Conservation (phyloP, 2,113 vertebrate genomes). For the Caranx ignobilis region DNA sequence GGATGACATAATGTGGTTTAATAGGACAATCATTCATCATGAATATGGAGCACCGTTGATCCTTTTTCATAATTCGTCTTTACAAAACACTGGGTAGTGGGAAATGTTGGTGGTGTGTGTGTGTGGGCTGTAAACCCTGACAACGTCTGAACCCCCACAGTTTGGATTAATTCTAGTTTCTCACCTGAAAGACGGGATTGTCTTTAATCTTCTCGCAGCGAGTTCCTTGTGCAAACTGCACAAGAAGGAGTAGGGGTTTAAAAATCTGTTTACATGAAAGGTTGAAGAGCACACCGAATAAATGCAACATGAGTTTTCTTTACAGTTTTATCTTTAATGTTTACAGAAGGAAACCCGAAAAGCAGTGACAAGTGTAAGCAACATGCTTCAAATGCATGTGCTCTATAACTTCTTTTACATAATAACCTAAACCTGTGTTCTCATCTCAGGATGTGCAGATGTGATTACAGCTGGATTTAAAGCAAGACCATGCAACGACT, state of each 20-base stretch:
- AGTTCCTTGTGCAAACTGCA: conserved; percentile 13
- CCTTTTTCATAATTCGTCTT: not conserved
- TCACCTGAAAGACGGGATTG: conserved; percentile 27
- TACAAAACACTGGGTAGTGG: not conserved
- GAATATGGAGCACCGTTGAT: not conserved
- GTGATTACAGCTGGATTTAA: not conserved
- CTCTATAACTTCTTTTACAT: not conserved
- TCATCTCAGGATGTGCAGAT: not conserved
- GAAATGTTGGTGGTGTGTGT: no score
- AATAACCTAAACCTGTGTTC: not conserved
- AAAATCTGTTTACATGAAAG: conserved; percentile 4
- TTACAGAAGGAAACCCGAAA: not conserved
- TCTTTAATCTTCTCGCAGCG: conserved; percentile 24
- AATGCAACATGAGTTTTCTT: not conserved
- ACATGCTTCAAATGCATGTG: not conserved
- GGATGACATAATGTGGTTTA: conserved; percentile 22
- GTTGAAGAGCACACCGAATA: not conserved
- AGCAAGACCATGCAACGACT: not conserved
- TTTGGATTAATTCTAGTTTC: conserved; percentile 23
- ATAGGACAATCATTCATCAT: not conserved
- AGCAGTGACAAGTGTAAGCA: not conserved
- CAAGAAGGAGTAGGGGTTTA: not conserved
- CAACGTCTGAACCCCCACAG: not conserved
- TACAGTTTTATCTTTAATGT: no score
- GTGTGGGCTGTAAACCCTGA: not conserved